These are phyloP conservation scores for Oreocharis arfaki DNA, from an alignment of 2,113 vertebrate genomes.

Conservation along the genomic window DNA sequence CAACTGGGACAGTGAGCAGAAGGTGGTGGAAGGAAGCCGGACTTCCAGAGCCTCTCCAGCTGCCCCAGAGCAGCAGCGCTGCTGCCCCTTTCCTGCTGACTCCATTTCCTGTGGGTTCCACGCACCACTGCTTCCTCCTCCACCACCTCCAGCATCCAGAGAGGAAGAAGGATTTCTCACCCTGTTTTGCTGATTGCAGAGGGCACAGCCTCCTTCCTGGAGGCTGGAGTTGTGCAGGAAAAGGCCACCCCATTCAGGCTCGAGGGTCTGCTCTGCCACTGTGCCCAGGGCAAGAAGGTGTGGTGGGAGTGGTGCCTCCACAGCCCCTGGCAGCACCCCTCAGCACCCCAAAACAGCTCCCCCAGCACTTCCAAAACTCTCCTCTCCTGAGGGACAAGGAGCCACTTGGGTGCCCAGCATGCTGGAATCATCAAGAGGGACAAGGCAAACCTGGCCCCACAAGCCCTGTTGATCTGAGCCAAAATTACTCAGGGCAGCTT, in stretches of 20 bases:
- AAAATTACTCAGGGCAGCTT: background rate
- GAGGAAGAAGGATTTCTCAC: slow-evolving; percentile 17
- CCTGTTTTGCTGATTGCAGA: background rate
- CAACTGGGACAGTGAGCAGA: background rate
- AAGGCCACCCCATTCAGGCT: background rate
- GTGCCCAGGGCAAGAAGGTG: accelerated
- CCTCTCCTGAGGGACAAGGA: background rate
- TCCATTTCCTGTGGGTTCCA: slow-evolving; percentile 1
- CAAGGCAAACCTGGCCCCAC: background rate
- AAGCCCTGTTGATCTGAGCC: background rate
- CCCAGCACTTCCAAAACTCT: background rate
- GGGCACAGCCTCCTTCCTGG: background rate
- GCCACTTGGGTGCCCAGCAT: background rate
- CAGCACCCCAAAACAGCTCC: background rate
- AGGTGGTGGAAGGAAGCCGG: background rate
- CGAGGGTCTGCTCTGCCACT: background rate
- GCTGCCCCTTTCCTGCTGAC: slow-evolving; percentile 37
- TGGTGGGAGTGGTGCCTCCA: background rate
- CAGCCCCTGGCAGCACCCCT: background rate
- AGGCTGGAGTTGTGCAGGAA: background rate
- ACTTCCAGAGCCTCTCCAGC: background rate
- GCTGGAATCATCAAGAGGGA: background rate
- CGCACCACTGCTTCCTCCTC: background rate
- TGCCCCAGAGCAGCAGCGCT: background rate
- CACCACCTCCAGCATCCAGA: background rate